A percentile compares a stretch with the other conserved stretches of the same genome.
These are phyloP conservation scores for Patella depressa DNA, from an alignment of 2,888 invertebrate species.

Conservation along the genomic window DNA sequence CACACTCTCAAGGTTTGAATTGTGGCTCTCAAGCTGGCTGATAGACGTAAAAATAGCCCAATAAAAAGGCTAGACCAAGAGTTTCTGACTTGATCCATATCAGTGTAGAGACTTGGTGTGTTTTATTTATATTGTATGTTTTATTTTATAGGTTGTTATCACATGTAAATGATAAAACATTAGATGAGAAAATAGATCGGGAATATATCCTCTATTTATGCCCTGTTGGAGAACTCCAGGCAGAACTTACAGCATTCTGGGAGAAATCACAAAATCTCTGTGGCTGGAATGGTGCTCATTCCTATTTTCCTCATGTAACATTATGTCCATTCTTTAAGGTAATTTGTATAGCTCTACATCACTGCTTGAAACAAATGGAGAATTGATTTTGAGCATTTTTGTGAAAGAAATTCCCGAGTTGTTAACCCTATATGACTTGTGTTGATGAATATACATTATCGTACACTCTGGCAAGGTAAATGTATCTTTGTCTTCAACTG, in stretches of 20 bases:
- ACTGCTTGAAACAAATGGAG: no score
- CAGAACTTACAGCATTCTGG: slow-evolving; percentile 80
- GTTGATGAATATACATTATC: no score
- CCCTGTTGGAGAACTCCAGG: slow-evolving; percentile 82
- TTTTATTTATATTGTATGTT: slow-evolving; percentile 6
- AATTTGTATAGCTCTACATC: background rate
- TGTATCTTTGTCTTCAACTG: no score
- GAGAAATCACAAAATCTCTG: slow-evolving; percentile 80
- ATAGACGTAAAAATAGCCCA: background rate
- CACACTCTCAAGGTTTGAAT: no score
- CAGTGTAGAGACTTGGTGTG: background rate
- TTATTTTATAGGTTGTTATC: slow-evolving; percentile 78
- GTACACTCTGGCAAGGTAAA: no score
- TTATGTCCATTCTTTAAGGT: slow-evolving; percentile 85
- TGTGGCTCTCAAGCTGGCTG: no score
- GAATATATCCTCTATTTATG: slow-evolving; percentile 91
- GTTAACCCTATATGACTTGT: no score
- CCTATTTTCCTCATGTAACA: slow-evolving; percentile 91
- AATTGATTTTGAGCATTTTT: no score
- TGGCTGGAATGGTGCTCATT: slow-evolving; percentile 92
- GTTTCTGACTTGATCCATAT: background rate
- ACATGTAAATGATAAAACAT: slow-evolving; percentile 86
- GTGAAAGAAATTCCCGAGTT: no score
- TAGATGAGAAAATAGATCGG: slow-evolving; percentile 83
- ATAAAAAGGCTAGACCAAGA: no score